Evolutionary conservation across 2,113 vertebrate genomes (phyloP).

Genomic region (Uropsilus gracilis): DNA sequence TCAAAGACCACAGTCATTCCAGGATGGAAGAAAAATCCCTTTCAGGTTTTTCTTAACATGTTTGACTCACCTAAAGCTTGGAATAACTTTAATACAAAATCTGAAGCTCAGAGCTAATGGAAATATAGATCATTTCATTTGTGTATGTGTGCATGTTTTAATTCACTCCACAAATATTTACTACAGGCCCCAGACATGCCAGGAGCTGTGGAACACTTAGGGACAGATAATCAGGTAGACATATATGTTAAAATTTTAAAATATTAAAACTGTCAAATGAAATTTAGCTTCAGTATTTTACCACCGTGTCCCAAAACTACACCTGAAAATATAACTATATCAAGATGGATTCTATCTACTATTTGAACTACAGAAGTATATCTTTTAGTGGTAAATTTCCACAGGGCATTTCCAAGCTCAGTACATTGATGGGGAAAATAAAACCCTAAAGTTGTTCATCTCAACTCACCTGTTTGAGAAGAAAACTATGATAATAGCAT

Average conservation of each 20-base stretch:
- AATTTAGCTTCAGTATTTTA: constrained; percentile 39
- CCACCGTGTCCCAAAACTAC: neutral
- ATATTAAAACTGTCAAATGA: neutral
- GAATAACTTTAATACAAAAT: constrained; percentile 40
- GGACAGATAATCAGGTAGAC: neutral
- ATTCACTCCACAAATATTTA: neutral
- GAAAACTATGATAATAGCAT: neutral
- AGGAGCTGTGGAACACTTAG: neutral
- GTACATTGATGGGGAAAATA: neutral
- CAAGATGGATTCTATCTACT: constrained; percentile 12
- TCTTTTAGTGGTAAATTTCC: constrained; percentile 29
- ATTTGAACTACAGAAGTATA: constrained; percentile 41
- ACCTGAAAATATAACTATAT: constrained; percentile 40
- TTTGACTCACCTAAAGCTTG: neutral
- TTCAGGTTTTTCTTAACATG: neutral
- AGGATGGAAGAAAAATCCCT: constrained; percentile 4
- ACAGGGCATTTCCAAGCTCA: constrained; percentile 7
- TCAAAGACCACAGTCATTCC: constrained; percentile 59
- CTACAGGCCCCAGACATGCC: neutral
- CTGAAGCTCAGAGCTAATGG: constrained; percentile 30
- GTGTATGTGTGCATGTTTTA: neutral
- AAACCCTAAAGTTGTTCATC: neutral
- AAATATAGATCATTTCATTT: neutral
- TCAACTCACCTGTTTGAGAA: neutral
- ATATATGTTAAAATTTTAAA: neutral